Conservation (phyloP, 2,113 vertebrate genomes). For the Tinamus guttatus region DNA sequence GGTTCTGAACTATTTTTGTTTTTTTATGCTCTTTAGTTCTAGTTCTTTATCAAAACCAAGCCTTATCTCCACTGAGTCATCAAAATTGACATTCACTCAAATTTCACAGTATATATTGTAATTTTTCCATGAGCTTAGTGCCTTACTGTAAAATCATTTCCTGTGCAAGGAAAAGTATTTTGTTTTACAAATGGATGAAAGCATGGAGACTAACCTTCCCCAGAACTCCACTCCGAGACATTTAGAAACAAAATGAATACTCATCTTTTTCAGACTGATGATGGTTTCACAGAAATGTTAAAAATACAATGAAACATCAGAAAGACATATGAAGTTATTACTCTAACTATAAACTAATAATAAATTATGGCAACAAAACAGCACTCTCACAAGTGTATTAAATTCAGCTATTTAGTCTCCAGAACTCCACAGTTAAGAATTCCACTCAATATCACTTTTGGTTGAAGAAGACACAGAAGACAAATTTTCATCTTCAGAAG, state of each 20-base stretch:
- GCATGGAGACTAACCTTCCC: not conserved
- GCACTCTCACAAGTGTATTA: not conserved
- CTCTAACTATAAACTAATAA: not conserved
- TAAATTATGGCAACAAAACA: not conserved
- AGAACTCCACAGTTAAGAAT: not conserved
- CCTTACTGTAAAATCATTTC: not conserved
- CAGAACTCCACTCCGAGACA: not conserved
- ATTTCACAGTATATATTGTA: not conserved
- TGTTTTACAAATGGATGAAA: not conserved
- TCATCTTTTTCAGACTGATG: not conserved
- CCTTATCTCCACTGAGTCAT: not conserved
- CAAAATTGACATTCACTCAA: not conserved
- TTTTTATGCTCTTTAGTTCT: not conserved
- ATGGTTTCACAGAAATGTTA: not conserved
- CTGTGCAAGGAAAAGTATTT: accelerated
- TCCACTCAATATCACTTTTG: not conserved
- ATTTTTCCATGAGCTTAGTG: not conserved
- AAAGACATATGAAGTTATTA: not conserved
- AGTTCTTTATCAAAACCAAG: not conserved
- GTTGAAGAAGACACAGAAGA: not conserved
- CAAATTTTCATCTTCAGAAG: not conserved
- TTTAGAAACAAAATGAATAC: not conserved
- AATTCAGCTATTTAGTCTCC: not conserved
- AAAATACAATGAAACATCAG: not conserved
- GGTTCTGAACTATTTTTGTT: not conserved